These are phyloP conservation scores for Melipona beecheii DNA, from an alignment of 2,888 invertebrate genomes.

Conservation along the genomic window DNA sequence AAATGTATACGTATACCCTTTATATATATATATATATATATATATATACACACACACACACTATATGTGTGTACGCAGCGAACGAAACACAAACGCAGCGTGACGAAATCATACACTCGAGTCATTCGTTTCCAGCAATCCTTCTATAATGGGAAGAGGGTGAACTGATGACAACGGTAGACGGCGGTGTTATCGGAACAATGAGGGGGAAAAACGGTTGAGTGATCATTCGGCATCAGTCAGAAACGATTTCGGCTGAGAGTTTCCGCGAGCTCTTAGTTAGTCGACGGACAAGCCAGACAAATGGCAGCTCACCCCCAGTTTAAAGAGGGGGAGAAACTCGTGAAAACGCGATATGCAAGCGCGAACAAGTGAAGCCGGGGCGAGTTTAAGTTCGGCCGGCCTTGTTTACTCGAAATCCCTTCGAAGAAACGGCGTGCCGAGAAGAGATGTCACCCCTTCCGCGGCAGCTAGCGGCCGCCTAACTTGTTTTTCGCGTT, in stretches of 20 bases:
- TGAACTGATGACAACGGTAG: conserved; percentile 10
- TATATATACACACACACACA: no score
- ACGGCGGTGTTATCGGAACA: conserved; percentile 56
- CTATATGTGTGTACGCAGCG: not conserved
- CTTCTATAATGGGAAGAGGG: not conserved
- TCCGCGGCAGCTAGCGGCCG: conserved; percentile 34
- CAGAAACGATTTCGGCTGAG: conserved; percentile 58
- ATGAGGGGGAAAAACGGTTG: conserved; percentile 57
- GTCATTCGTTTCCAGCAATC: not conserved
- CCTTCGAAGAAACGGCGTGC: conserved; percentile 63
- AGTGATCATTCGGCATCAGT: conserved; percentile 66
- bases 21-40: no score
- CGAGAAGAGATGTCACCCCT: conserved; percentile 45
- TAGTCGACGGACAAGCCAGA: conserved; percentile 75
- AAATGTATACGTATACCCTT: no score
- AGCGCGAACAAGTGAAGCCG: conserved; percentile 77
- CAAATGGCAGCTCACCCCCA: conserved; percentile 72
- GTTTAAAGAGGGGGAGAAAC: conserved; percentile 33
- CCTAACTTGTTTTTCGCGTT: conserved; percentile 37
- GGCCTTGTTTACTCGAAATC: conserved; percentile 72
- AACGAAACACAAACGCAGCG: not conserved
- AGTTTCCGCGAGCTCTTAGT: conserved; percentile 58
- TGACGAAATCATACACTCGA: not conserved
- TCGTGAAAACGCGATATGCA: conserved; percentile 72
- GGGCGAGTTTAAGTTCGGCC: conserved; percentile 66